phyloP scores from a whole-genome alignment of 2,888 invertebrate genomes.

The Stenotaenia linearis region DNA sequence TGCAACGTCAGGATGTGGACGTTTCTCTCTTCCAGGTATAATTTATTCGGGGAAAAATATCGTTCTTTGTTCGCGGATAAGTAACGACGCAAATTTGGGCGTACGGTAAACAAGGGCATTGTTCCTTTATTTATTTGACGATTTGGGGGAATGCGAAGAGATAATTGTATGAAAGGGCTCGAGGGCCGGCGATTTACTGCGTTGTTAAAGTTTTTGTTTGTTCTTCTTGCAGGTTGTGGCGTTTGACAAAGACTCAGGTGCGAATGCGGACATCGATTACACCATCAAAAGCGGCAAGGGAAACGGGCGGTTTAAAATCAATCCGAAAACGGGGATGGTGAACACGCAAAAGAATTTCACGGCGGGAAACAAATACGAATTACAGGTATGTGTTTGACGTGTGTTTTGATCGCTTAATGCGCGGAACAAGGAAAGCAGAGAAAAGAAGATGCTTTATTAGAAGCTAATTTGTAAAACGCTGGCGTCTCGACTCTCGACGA shows the following conservation, averaged over 20 bases:
- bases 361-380: constrained; percentile 61
- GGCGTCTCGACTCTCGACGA: background rate
- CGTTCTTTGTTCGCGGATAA: background rate
- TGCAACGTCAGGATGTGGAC: constrained; percentile 37
- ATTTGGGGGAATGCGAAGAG: background rate
- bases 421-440: too few relatives aligned
- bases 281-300: constrained; percentile 69
- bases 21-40: constrained; percentile 40
- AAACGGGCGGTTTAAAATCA: constrained; percentile 73
- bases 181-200: background rate
- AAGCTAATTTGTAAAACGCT: constrained; percentile 7
- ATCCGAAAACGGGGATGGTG: constrained; percentile 73
- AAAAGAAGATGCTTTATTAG: background rate
- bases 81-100: background rate
- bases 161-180: constrained; percentile 6
- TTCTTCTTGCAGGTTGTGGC: constrained; percentile 58
- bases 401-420: too few relatives aligned
- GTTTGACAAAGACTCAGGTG: constrained; percentile 74
- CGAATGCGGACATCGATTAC: constrained; percentile 74
- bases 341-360: constrained; percentile 67
- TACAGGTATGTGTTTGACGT: constrained; percentile 53
- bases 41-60: too few relatives aligned
- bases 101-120: background rate
- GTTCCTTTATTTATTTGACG: background rate
- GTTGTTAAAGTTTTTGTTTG: background rate